Conservation (phyloP, 1,140 invertebrate species). For the Atopsyche davidsoni region DNA sequence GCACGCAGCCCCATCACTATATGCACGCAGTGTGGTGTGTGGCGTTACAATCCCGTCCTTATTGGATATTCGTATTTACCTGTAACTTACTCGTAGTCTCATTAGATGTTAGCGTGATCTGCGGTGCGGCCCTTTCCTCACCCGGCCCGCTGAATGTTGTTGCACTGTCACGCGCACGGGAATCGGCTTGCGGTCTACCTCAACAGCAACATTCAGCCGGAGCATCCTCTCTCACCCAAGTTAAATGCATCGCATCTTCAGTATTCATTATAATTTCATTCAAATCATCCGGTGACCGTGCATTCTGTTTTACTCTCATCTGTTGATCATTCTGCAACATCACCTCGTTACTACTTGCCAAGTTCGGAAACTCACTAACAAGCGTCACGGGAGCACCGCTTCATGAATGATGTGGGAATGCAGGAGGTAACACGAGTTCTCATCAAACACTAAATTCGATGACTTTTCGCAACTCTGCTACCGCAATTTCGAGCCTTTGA, state of each 20-base stretch:
- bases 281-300: slow-evolving; percentile 26
- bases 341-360: slow-evolving; percentile 16
- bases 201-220: slow-evolving; percentile 25
- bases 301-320: slow-evolving; percentile 18
- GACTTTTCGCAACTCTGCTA: too few relatives aligned
- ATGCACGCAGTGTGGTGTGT: slow-evolving; percentile 44
- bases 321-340: slow-evolving; percentile 20
- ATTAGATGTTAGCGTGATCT: slow-evolving; percentile 28
- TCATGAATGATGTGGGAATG: slow-evolving; percentile 22
- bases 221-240: slow-evolving; percentile 19
- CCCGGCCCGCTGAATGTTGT: slow-evolving; percentile 28
- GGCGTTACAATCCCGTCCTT: slow-evolving; percentile 31
- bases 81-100: slow-evolving; percentile 27
- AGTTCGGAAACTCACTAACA: slow-evolving; percentile 16
- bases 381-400: slow-evolving; percentile 28
- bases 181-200: slow-evolving; percentile 10
- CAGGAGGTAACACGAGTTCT: slow-evolving; percentile 28
- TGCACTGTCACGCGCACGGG: slow-evolving; percentile 25
- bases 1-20: slow-evolving; percentile 50
- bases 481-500: too few relatives aligned
- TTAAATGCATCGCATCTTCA: slow-evolving; percentile 21
- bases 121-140: slow-evolving; percentile 14
- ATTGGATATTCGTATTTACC: slow-evolving; percentile 22
- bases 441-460: too few relatives aligned
- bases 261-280: slow-evolving; percentile 20